Base-by-base conservation (phyloP, 2,797 vertebrate species). In the Rhynchotus rufescens region DNA sequence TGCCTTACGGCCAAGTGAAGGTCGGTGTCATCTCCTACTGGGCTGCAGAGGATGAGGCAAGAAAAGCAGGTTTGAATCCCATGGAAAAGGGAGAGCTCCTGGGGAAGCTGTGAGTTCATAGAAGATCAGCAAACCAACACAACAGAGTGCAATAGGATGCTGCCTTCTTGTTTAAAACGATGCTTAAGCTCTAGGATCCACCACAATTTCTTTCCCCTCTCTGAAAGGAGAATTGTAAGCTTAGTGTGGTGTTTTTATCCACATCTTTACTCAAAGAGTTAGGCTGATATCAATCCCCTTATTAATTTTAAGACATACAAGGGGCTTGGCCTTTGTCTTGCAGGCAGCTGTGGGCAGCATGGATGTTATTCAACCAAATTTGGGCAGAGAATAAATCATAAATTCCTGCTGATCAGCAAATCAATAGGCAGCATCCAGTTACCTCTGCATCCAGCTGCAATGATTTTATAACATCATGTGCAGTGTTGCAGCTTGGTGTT, bases 21-120 rank as follows among this genome's bases (percentile, higher is more conserved):
- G 36, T 77, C 64, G 61, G 6, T 80, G 62, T 82, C 51, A 36
- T 83, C 68, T 92, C 38, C 62, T 83, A 80, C 80, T 76, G 60
- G 84, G 90, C 87, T 89, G 75, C 82, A 23, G 72, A 56, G 87
- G 47, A 87, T 80, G 59, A 60, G 80, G 66, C 81, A 93, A 90
- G 71, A 51, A 80, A 93, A 83, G 67, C 76, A 80, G 34, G 38
- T 86, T 84, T 90, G 59, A 92, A 83, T 25, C 40, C 5, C 2
- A 3, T 74, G 11, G 47, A 49, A 49, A 49, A 49, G 72, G 84
- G 20, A 61, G 13, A 87, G 56, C 30, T 90, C 56, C 76, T 79
- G 45, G 22, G 40, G 54, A 85, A 86, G 51, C 11, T 83, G 26
- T 14, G 51, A 88, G 64, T 10, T 59, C 51, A 77, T 45, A 40